These are phyloP conservation scores for Seriola dumerili DNA, from an alignment of 2,113 vertebrate genomes.

Conservation along the genomic window DNA sequence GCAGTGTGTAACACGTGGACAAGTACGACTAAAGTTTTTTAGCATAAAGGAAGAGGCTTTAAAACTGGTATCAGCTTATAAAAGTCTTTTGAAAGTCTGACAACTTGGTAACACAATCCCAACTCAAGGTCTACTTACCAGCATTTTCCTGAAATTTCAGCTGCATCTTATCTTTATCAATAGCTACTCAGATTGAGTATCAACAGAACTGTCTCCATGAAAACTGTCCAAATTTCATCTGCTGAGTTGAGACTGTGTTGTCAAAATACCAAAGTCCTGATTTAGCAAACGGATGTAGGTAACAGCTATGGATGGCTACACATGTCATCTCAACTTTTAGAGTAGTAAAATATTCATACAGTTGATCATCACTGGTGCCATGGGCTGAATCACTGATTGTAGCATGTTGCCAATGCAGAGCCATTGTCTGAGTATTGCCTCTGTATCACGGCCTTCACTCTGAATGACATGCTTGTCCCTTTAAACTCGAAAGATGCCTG, in stretches of 20 bases:
- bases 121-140: slow-evolving; percentile 1
- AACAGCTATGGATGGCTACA: slow-evolving; percentile 3
- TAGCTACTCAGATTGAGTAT: not conserved
- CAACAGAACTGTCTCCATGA: not conserved
- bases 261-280: not conserved
- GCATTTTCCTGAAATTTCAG: slow-evolving; percentile 14
- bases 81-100: slow-evolving; percentile 9
- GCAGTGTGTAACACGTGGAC: slow-evolving; percentile 10
- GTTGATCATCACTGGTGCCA: slow-evolving; percentile 11
- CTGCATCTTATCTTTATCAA: not conserved
- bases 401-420: slow-evolving; percentile 24
- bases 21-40: not conserved
- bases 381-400: slow-evolving; percentile 23
- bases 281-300: slow-evolving; percentile 1
- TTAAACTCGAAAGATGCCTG: slow-evolving; percentile 24
- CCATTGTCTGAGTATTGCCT: slow-evolving; percentile 47
- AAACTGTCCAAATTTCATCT: not conserved
- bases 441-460: slow-evolving; percentile 49
- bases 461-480: slow-evolving; percentile 57
- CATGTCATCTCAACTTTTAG: slow-evolving; percentile 3
- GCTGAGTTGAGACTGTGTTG: not conserved
- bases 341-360: slow-evolving; percentile 2
- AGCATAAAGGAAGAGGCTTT: not conserved
- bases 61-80: not conserved
- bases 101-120: slow-evolving; percentile 14